A percentile compares a stretch with the other conserved stretches of the same genome.
Conservation (phyloP, 2,113 vertebrate species). For the Lota lota region DNA sequence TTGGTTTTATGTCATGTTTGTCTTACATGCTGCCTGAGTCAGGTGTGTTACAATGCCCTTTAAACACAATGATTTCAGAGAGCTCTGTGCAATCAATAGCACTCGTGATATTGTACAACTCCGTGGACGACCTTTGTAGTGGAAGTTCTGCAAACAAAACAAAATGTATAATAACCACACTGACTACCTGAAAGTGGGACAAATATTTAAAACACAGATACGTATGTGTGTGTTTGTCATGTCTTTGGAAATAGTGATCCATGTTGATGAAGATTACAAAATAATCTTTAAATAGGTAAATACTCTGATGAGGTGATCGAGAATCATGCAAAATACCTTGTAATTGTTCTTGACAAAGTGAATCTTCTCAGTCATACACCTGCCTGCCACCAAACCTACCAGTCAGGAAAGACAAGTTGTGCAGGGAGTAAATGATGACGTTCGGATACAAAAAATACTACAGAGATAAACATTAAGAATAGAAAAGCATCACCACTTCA, state of each 20-base stretch:
- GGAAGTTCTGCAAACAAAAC: too few relatives aligned
- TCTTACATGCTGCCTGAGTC: not conserved
- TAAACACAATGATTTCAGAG: not conserved
- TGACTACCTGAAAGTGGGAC: too few relatives aligned
- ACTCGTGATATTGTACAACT: constrained; percentile 6
- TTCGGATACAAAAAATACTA: constrained; percentile 1
- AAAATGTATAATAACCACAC: too few relatives aligned
- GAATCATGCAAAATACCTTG: not conserved
- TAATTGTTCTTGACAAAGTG: not conserved
- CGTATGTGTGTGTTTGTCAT: too few relatives aligned
- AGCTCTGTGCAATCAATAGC: not conserved
- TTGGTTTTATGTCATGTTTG: not conserved
- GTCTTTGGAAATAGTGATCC: too few relatives aligned
- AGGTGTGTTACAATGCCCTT: not conserved
- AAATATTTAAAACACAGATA: too few relatives aligned
- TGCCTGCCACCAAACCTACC: constrained; percentile 41
- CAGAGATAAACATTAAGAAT: not conserved
- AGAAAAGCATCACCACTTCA: not conserved
- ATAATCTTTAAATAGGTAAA: too few relatives aligned
- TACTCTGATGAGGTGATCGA: too few relatives aligned
- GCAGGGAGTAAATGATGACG: constrained; percentile 6
- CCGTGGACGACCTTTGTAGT: constrained; percentile 16
- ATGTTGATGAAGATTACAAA: too few relatives aligned
- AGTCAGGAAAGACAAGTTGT: constrained; percentile 59
- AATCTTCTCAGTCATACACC: not conserved